Base-by-base conservation (phyloP, 2,797 vertebrate genomes). In the Taenioides sp. region DNA sequence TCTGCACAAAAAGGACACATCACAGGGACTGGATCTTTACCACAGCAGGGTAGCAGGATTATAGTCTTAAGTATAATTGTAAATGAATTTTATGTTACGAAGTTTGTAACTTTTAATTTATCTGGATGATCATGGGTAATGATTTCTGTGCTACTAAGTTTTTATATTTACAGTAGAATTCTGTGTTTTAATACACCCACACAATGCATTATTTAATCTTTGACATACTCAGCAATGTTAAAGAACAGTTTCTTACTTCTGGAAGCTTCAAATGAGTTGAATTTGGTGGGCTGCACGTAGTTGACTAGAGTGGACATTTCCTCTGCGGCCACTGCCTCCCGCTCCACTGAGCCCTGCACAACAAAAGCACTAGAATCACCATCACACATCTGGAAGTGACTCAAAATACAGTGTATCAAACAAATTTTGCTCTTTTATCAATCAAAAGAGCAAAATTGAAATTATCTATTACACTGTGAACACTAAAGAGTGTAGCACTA, bases 261-360 rank as follows among this genome's bases (percentile, higher is more conserved):
- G 68, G 98, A 97, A 65, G 90, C 92, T 89, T 99, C 98, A 71
- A 99, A 99, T 17, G 96, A 95, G 90, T 97, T 96, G 86, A 98
- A 99, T 90, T 99, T 99, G 84, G 97, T 97, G 0, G 98, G 98
- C 77, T 99, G 98, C 81, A 99, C 96, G 49, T 99, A 99, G 87
- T 98, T 99, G n/a, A 99, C 98, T 76, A 99, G 92, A 71, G 96
- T 99, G 57, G 98, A 99, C 98, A 99, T 99, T 79, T 99, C 98
- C 83, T 99, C 98, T 0, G 98, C 98, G 28, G 98, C 97, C 81
- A 97, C 95, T 0, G 96, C 98, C 80, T 99, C 98, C 0, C 95
- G 95, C 77, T 96, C 98, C 4, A 96, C 96, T 0, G 97, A 97
- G 3, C 97, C 97, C 97, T 99, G 82, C 37, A 49, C 23, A 65